phyloP scores from a whole-genome alignment of 2,113 vertebrate genomes.

The Oncorhynchus masou region DNA sequence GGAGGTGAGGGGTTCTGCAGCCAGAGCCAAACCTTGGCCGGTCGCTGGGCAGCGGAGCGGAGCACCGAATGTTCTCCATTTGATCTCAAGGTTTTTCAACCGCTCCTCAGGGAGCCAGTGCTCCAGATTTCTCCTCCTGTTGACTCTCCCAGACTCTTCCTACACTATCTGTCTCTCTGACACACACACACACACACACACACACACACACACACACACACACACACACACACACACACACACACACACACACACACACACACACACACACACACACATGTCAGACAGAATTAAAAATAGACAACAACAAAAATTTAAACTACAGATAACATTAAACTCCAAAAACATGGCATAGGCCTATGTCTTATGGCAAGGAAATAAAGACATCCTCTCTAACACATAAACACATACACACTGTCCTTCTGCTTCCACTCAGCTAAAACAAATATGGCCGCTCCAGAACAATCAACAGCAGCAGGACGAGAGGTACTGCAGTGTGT shows the following conservation, averaged over 20 bases:
- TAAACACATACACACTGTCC: too few species aligned
- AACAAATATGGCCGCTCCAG: too few species aligned
- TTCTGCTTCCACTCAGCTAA: too few species aligned
- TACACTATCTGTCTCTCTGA: conserved; percentile 1
- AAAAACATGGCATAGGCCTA: too few species aligned
- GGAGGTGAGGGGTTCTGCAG: conserved; percentile 16
- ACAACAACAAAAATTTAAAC: too few species aligned
- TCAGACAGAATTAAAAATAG: background rate
- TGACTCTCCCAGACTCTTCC: conserved; percentile 71
- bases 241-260: too few species aligned
- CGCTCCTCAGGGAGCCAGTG: conserved; percentile 73
- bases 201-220: conserved; percentile 18
- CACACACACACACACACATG: background rate
- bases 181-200: background rate
- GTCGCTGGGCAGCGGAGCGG: conserved; percentile 56
- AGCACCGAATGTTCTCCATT: conserved; percentile 79
- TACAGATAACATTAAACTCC: too few species aligned
- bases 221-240: conserved; percentile 7
- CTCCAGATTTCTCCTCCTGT: conserved; percentile 81
- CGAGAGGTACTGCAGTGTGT: too few species aligned
- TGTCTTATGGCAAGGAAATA: too few species aligned
- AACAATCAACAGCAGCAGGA: too few species aligned
- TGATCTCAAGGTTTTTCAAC: conserved; percentile 72
- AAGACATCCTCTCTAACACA: too few species aligned
- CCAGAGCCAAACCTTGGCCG: conserved; percentile 45